Evolutionary conservation across 1,140 invertebrate genomes (phyloP).

Genomic region (Drosophila bocki): DNA sequence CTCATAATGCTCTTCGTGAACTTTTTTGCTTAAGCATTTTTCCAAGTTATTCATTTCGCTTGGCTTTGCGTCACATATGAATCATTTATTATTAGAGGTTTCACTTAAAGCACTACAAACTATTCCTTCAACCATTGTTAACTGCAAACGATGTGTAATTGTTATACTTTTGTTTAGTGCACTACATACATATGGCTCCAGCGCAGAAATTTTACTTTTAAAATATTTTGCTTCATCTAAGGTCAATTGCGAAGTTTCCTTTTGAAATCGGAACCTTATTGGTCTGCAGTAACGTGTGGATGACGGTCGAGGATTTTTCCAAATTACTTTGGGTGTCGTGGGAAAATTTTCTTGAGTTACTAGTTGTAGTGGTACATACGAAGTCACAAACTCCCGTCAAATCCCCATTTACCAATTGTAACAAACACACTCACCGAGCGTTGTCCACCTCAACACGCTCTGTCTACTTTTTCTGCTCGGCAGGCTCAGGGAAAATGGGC

Average conservation of each 20-base stretch:
- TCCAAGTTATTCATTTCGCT: not conserved
- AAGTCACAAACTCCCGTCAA: no score
- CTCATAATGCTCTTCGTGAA: not conserved
- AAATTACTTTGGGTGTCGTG: not conserved
- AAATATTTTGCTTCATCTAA: constrained; percentile 2
- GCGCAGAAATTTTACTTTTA: not conserved
- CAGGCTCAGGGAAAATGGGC: no score
- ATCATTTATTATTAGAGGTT: not conserved
- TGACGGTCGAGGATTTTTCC: not conserved
- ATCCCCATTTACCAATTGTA: no score
- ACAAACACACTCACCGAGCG: no score
- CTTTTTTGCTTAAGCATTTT: constrained; percentile 4
- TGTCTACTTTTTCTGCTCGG: no score
- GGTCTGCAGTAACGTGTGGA: not conserved
- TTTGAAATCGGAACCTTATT: constrained; percentile 6
- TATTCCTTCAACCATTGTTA: constrained; percentile 14
- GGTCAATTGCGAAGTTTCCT: constrained; percentile 4
- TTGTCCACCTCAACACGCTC: no score
- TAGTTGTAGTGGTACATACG: constrained; percentile 8
- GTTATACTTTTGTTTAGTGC: not conserved
- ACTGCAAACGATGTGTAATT: constrained; percentile 4
- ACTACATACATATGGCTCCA: not conserved
- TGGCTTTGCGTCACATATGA: constrained; percentile 10
- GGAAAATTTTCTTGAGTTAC: constrained; percentile 3
- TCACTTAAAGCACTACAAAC: constrained; percentile 13